Conservation (phyloP, 2,797 vertebrate genomes). For the Cheirogaleus major region DNA sequence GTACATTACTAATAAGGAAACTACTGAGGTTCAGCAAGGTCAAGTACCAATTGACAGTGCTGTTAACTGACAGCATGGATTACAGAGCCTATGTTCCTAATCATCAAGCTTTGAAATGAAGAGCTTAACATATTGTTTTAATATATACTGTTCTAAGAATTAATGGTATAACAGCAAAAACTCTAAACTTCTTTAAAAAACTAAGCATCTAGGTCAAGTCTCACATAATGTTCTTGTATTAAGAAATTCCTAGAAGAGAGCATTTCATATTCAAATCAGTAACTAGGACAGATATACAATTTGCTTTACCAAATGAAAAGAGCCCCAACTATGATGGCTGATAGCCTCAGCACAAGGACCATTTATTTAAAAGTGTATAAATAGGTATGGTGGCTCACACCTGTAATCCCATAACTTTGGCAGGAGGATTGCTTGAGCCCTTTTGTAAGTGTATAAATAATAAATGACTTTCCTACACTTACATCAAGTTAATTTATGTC, state of each 20-base stretch:
- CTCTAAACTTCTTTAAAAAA: background rate
- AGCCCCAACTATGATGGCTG: background rate
- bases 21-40: background rate
- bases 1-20: background rate
- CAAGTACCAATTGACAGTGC: background rate
- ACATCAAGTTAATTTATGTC: background rate
- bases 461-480: background rate
- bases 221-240: background rate
- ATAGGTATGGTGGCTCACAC: background rate
- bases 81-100: background rate
- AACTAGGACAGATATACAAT: background rate
- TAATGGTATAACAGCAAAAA: background rate
- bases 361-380: background rate
- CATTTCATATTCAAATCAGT: slow-evolving; percentile 26
- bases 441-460: background rate
- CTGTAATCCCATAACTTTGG: background rate
- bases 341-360: background rate
- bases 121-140: slow-evolving; percentile 15
- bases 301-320: slow-evolving; percentile 12
- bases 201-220: background rate
- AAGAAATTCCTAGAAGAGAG: background rate
- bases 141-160: slow-evolving; percentile 21
- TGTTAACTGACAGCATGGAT: background rate
- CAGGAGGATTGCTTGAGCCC: background rate
- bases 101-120: background rate